These are phyloP conservation scores for Alviniconcha marisindica DNA, from an alignment of 1,140 invertebrate species.

Conservation along the genomic window DNA sequence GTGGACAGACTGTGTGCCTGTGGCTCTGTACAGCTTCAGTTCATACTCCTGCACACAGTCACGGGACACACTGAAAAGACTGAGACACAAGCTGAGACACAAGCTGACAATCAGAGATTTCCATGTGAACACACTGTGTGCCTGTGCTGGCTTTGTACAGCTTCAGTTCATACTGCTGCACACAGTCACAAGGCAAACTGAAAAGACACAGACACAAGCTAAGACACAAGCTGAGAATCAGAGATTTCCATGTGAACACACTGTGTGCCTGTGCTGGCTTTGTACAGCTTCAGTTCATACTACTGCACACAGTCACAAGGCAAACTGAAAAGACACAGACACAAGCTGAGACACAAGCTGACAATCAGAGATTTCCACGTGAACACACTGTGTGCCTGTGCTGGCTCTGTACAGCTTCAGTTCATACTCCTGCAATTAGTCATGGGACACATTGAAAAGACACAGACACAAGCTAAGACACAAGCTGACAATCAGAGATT, in stretches of 20 bases:
- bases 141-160: conserved; percentile 95
- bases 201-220: not conserved
- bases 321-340: not conserved
- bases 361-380: conserved; percentile 82
- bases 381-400: conserved; percentile 89
- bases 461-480: not conserved
- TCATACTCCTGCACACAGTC: conserved; percentile 83
- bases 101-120: conserved; percentile 72
- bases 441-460: not conserved
- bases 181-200: conserved; percentile 11
- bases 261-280: conserved; percentile 92
- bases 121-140: conserved; percentile 89
- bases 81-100: not conserved
- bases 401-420: conserved; percentile 92
- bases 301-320: conserved; percentile 78
- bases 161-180: conserved; percentile 86
- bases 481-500: not conserved
- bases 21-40: conserved; percentile 91
- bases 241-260: conserved; percentile 88
- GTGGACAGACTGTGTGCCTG: conserved; percentile 89
- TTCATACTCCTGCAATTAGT: conserved; percentile 83
- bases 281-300: conserved; percentile 89
- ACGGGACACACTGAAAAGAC: not conserved
- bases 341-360: not conserved
- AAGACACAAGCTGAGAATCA: not conserved